A percentile compares a stretch with the other conserved stretches of the same genome.
Conservation (phyloP, 2,888 invertebrate species). For the Eupithecia subumbrata region DNA sequence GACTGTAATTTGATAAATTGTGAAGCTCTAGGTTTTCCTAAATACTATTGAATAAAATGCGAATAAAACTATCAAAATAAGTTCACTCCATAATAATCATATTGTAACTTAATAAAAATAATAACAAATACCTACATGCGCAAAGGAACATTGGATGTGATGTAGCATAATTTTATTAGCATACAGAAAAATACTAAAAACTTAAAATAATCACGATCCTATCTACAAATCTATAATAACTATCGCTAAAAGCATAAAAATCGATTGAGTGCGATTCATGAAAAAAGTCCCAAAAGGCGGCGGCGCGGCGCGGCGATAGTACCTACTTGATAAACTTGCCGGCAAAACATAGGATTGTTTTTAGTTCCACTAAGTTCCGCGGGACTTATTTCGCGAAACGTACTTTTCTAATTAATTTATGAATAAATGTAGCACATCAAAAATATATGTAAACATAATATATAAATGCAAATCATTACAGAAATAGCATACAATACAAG, state of each 20-base stretch:
- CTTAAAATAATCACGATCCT: conserved; percentile 40
- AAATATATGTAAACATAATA: conserved; percentile 35
- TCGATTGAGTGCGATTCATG: conserved; percentile 6
- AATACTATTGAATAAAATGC: conserved; percentile 30
- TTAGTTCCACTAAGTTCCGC: not conserved
- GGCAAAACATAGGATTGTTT: not conserved
- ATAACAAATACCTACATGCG: conserved; percentile 44
- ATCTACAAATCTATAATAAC: conserved; percentile 37
- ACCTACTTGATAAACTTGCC: not conserved
- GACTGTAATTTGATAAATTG: not conserved
- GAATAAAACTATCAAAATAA: conserved; percentile 27
- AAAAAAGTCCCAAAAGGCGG: too few relatives aligned
- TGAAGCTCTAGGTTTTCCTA: not conserved
- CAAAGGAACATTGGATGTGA: conserved; percentile 53
- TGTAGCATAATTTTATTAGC: conserved; percentile 55
- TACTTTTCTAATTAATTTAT: conserved; percentile 20
- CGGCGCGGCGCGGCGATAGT: not conserved
- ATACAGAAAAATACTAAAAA: conserved; percentile 52
- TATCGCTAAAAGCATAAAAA: conserved; percentile 45
- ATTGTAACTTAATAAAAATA: conserved; percentile 52
- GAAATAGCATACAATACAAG: conserved; percentile 2
- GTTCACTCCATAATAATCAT: conserved; percentile 29
- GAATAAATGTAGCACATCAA: conserved; percentile 41
- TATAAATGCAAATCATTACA: conserved; percentile 38
- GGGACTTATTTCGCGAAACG: not conserved